phyloP scores from a whole-genome alignment of 1,140 invertebrate genomes.

The Teleopsis dalmanni region DNA sequence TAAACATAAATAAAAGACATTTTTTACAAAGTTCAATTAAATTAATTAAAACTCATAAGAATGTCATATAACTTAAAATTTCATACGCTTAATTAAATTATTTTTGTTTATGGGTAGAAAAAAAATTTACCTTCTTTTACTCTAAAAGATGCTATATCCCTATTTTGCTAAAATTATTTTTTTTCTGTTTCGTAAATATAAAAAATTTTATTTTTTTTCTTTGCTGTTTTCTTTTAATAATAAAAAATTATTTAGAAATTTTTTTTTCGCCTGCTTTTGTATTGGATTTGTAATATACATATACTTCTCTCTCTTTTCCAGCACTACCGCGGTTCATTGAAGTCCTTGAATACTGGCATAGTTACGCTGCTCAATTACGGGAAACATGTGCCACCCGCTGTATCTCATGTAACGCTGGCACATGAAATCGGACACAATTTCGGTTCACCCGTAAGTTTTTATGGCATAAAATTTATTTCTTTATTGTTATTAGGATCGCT shows the following conservation, averaged over 20 bases:
- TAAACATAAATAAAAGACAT: too few species aligned
- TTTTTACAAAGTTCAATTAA: too few species aligned
- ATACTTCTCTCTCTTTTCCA: slow-evolving; percentile 40
- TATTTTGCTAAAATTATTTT: too few species aligned
- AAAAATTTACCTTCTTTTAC: too few species aligned
- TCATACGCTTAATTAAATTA: too few species aligned
- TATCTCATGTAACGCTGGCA: slow-evolving; percentile 97
- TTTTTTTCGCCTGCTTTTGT: too few species aligned
- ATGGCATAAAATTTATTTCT: not conserved
- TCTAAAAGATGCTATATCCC: too few species aligned
- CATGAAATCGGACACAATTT: slow-evolving; percentile 99
- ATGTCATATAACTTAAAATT: too few species aligned
- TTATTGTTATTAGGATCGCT: not conserved
- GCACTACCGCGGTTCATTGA: slow-evolving; percentile 89
- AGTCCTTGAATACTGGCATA: slow-evolving; percentile 96
- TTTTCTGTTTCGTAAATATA: too few species aligned
- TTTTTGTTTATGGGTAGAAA: too few species aligned
- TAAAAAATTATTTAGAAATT: not conserved
- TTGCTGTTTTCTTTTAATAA: not conserved
- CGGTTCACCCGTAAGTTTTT: slow-evolving; percentile 75
- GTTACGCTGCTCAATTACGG: slow-evolving; percentile 97
- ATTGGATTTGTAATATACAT: not conserved
- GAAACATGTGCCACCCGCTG: slow-evolving; percentile 94
- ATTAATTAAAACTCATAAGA: too few species aligned
- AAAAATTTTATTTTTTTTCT: slow-evolving; percentile 3